Evolutionary conservation across 1,140 invertebrate genomes (phyloP).

Genomic region (Drosophila virilis): DNA sequence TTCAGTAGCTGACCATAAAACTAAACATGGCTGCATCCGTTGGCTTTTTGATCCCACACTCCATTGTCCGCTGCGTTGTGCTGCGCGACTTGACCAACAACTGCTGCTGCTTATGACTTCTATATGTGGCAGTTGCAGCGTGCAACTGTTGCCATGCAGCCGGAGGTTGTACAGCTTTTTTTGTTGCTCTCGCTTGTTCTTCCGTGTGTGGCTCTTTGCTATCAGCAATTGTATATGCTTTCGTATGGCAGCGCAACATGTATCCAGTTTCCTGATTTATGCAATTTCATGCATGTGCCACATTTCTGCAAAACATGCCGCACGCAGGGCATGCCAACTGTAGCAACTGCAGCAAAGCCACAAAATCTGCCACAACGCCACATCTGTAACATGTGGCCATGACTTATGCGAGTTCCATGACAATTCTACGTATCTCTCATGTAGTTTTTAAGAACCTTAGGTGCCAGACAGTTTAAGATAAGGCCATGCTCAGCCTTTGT

Average conservation of each 20-base stretch:
- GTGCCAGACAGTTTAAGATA: slow-evolving; percentile 28
- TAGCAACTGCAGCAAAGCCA: slow-evolving; percentile 32
- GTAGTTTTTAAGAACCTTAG: slow-evolving; percentile 17
- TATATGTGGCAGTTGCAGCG: slow-evolving; percentile 20
- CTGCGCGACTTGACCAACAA: slow-evolving; percentile 22
- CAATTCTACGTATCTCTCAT: slow-evolving; percentile 24
- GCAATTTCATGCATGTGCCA: slow-evolving; percentile 63
- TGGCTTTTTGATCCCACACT: slow-evolving; percentile 33
- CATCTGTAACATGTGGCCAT: slow-evolving; percentile 61
- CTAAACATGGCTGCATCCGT: slow-evolving; percentile 35
- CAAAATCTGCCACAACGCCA: slow-evolving; percentile 62
- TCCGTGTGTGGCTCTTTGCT: slow-evolving; percentile 21
- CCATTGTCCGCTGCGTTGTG: slow-evolving; percentile 39
- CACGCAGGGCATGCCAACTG: slow-evolving; percentile 16
- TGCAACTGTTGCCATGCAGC: slow-evolving; percentile 35
- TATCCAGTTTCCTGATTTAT: slow-evolving; percentile 56
- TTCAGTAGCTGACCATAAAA: slow-evolving; percentile 37
- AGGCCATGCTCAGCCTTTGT: not conserved
- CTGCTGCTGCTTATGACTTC: not conserved
- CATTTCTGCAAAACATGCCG: slow-evolving; percentile 46
- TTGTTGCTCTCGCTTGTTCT: not conserved
- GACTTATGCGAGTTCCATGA: slow-evolving; percentile 46
- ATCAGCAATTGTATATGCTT: slow-evolving; percentile 39
- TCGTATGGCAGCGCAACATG: slow-evolving; percentile 31
- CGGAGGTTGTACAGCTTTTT: slow-evolving; percentile 28